These are phyloP conservation scores for Tauraco hartlaubi DNA, from an alignment of 2,797 vertebrate species.

Conservation along the genomic window DNA sequence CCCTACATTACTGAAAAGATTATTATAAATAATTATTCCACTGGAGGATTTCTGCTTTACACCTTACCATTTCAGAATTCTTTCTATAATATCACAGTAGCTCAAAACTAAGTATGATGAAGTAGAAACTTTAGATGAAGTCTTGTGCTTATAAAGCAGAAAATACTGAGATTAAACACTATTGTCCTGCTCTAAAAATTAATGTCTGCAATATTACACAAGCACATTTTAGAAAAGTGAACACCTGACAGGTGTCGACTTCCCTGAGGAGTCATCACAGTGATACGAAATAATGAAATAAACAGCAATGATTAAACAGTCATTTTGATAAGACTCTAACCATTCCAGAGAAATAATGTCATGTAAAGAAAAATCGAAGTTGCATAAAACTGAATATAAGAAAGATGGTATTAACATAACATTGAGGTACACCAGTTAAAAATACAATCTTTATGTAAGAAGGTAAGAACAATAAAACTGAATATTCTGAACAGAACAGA, in stretches of 20 bases:
- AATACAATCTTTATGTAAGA: background rate
- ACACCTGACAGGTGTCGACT: background rate
- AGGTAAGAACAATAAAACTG: background rate
- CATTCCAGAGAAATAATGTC: background rate
- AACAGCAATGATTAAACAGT: slow-evolving; percentile 28
- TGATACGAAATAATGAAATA: slow-evolving; percentile 19
- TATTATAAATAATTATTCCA: background rate
- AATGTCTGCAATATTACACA: slow-evolving; percentile 3
- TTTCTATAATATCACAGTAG: background rate
- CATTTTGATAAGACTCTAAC: slow-evolving; percentile 14
- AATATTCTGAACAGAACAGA: background rate
- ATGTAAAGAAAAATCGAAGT: slow-evolving; percentile 26
- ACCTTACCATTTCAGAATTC: background rate
- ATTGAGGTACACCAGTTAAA: background rate
- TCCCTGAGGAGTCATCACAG: background rate
- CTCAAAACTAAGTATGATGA: background rate
- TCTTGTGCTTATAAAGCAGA: slow-evolving; percentile 16
- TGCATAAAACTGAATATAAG: background rate
- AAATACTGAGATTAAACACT: background rate
- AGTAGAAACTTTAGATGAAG: background rate
- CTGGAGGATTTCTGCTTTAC: background rate
- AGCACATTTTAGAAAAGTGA: background rate
- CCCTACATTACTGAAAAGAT: background rate
- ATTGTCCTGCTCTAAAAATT: background rate
- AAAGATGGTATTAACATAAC: background rate